Base-by-base conservation (phyloP, 2,888 invertebrate genomes). In the Lasioglossum oenotherae region DNA sequence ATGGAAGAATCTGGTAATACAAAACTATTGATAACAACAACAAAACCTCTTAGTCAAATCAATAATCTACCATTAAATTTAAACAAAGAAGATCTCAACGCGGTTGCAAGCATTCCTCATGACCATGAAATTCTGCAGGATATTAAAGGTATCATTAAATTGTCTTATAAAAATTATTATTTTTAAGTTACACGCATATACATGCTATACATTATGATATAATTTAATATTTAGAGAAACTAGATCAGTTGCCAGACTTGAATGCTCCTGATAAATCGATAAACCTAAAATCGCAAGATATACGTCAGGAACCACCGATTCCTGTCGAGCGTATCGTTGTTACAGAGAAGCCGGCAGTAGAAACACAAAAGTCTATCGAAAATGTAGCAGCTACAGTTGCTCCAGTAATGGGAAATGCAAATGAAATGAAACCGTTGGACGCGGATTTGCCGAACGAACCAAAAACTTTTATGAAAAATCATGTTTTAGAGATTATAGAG, bases 341-440 rank as follows among this genome's bases (percentile, higher is more conserved):
- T 90, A 95, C 92, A 1, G 91, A 92, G 74, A 84, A 94, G 95
- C 89, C 93, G 64, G 87, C 90, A 86, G 76, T 92, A 92, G 76
- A 87, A 89, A 67, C 82, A 89, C 76, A 89, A 85, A 83, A 92
- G 86, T 23, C 90, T 75, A 74, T 82, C 27, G 83, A 84, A 44
- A 89, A 80, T 74, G 74, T 84, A 71, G 86, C 81, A 60, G 85
- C 74, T 31, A 90, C 87, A 10, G 75, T 84, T 72, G 69, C 84
- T 38, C 89, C 91, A 38, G 78, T 79, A 46, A 76, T 97, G 78
- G 96, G 96, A 91, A 96, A 96, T 92, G 96, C 97, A 92, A 96
- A 96, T 74, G 97, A 97, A 92, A 95, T 97, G 10, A 96, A 96
- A 91, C 96, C 97, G 76, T 92, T 97, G 79, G 97, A 97, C 88